phyloP scores from a whole-genome alignment of 92 coral and sea anemone species.

The Porites evermanni region DNA sequence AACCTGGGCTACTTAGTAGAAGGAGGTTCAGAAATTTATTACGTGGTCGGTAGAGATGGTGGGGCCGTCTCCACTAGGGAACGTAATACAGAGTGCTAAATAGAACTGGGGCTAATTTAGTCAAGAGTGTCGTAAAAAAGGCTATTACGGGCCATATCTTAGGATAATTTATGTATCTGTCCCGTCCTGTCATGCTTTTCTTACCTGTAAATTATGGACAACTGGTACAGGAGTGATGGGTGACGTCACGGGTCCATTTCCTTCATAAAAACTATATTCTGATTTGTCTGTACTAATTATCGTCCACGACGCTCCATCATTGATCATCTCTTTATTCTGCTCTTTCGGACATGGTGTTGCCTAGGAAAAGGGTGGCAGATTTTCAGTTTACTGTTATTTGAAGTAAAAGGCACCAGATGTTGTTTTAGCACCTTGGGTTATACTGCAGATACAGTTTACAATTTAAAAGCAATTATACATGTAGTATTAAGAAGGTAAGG shows the following conservation, averaged over 20 bases:
- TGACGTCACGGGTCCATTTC: slow-evolving; percentile 95
- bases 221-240: slow-evolving; percentile 98
- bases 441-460: no score
- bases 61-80: no score
- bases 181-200: background rate
- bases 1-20: no score
- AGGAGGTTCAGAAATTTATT: no score
- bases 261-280: slow-evolving; percentile 95
- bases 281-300: slow-evolving; percentile 99
- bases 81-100: no score
- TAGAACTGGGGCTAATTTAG: no score
- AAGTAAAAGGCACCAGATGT: background rate
- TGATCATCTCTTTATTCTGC: slow-evolving; percentile 96
- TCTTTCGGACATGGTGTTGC: slow-evolving; percentile 99
- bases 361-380: slow-evolving; percentile 42
- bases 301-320: slow-evolving; percentile 99
- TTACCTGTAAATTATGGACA: slow-evolving; percentile 87
- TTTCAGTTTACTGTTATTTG: background rate
- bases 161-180: background rate
- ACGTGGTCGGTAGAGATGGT: no score
- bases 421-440: no score
- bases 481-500: no score
- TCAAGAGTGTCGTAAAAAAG: no score
- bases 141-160: no score
- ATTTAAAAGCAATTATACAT: no score